Conservation (phyloP, 2,888 invertebrate genomes). For the Stegana nigrithorax region DNA sequence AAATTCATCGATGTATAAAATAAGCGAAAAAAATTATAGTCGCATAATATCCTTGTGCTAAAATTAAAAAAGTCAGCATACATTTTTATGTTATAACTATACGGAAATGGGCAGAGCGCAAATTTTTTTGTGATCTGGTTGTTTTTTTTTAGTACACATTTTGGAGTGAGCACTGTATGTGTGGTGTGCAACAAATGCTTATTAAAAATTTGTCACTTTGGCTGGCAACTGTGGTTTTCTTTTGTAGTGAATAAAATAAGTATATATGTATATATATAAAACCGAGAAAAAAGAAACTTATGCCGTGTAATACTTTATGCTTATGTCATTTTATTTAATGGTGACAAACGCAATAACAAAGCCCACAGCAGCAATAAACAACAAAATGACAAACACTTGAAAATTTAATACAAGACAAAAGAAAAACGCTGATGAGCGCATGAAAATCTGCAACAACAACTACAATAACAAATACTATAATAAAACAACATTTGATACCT, state of each 20-base stretch:
- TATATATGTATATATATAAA: no score
- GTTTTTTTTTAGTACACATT: no score
- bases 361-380: neutral
- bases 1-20: no score
- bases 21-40: no score
- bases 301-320: slow-evolving; percentile 51
- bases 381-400: neutral
- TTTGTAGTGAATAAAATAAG: slow-evolving; percentile 28
- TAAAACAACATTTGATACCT: neutral
- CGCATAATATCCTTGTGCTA: no score
- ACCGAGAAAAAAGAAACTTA: neutral
- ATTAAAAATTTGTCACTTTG: slow-evolving; percentile 62
- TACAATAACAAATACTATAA: no score
- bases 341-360: slow-evolving; percentile 32
- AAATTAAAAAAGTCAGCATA: no score
- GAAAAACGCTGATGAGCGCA: slow-evolving; percentile 4
- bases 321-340: slow-evolving; percentile 64
- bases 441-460: no score
- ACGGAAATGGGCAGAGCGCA: no score
- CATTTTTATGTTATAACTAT: no score
- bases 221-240: slow-evolving; percentile 48
- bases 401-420: neutral
- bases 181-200: slow-evolving; percentile 33
- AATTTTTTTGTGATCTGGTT: no score
- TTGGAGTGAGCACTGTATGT: slow-evolving; percentile 17